Evolutionary conservation across 2,113 vertebrate genomes (phyloP), one percentile per base, ranked within the genome.

Genomic region (Melanerpes formicivorus): DNA sequence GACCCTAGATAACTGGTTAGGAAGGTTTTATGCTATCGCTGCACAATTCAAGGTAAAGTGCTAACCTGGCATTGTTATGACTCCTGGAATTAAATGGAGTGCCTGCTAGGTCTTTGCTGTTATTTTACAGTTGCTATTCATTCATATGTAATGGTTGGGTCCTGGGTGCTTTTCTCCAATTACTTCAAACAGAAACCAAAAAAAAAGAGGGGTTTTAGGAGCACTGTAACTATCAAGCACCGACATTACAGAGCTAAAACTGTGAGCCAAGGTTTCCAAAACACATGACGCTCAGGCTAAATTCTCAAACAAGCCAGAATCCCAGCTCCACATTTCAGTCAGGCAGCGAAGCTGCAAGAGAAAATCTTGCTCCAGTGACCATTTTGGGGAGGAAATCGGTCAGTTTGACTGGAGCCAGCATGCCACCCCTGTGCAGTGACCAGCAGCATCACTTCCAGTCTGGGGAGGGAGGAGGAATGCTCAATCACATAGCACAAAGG

Each of bases 11-110:
- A 84, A 93, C 83, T 66, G 52, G 67, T 70, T 94, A 69, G 64
- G 59, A 81, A 84, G 83, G 46, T 84, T 90, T 93, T 90, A 72
- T 86, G 77, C 52, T 90, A 30, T 59, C 64, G 27, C 55, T 90
- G 66, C 80, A 65, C 54, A 44, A 52, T 65, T 59, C 70, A 66
- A 56, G 37, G 27, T 90, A 42, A 95, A 93, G 58, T 86, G 73
- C 62, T 90, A 93, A 86, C 58, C 69, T 1, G 6, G 60, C 56
- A 37, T 73, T 59, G 42, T 66, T 85, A 77, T 0, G 0, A 48
- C 65, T 93, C 87, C 79, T 80, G 77, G 77, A 82, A 64, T 67
- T 85, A 89, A 90, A 65, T 63, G 27, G 72, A 80, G 34, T 59
- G 89, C 42, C 69, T 85, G 59, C 63, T 50, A 82, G 55, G 21